Conservation (phyloP, 2,888 invertebrate species). For the Perizoma affinitatum region DNA sequence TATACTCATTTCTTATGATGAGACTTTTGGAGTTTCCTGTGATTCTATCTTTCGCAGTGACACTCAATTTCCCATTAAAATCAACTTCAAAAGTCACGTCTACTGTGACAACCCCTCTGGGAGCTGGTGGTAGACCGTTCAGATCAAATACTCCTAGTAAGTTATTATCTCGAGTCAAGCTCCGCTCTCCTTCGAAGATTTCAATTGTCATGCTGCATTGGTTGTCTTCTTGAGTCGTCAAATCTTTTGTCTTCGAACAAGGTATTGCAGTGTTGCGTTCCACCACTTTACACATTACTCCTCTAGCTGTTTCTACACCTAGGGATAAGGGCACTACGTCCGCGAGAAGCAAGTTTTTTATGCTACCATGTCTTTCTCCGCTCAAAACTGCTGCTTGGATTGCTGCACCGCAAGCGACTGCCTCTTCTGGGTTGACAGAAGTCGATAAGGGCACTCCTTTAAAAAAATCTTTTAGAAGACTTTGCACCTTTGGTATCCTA, state of each 20-base stretch:
- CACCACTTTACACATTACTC: conserved; percentile 67
- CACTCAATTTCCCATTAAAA: conserved; percentile 61
- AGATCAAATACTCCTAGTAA: conserved; percentile 64
- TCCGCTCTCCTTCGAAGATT: conserved; percentile 69
- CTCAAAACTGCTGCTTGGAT: conserved; percentile 65
- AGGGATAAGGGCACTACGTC: conserved; percentile 69
- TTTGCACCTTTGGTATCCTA: conserved; percentile 65
- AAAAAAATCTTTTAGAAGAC: conserved; percentile 57
- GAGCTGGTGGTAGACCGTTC: conserved; percentile 63
- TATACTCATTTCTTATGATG: conserved; percentile 55
- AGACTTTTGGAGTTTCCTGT: conserved; percentile 58
- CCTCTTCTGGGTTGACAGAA: conserved; percentile 68
- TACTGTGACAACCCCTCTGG: conserved; percentile 63
- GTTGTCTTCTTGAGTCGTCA: conserved; percentile 67
- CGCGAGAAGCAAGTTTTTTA: conserved; percentile 54
- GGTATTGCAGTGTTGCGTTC: conserved; percentile 66
- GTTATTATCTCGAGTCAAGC: conserved; percentile 65
- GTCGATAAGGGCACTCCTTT: conserved; percentile 50
- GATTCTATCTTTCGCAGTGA: conserved; percentile 58
- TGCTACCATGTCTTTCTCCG: conserved; percentile 49
- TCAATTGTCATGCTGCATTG: conserved; percentile 68
- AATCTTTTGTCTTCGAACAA: conserved; percentile 60
- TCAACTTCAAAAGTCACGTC: conserved; percentile 67
- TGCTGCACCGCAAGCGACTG: conserved; percentile 68
- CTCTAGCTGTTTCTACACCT: conserved; percentile 66